These are phyloP conservation scores for Calameuta idolon DNA, from an alignment of 2,888 invertebrate genomes.

Conservation along the genomic window DNA sequence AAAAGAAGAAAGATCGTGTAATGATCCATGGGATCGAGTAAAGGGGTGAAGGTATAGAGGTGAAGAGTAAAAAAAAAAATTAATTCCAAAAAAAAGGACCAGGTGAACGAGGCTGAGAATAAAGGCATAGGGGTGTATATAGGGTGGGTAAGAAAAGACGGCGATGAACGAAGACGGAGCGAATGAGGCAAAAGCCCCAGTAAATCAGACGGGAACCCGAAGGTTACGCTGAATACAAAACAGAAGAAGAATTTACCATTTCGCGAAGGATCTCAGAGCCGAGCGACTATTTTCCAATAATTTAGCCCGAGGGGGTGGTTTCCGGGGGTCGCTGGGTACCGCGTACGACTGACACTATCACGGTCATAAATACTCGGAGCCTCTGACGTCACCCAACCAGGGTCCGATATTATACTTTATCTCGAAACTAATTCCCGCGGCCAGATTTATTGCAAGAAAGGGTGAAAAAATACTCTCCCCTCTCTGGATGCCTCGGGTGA, in stretches of 20 bases:
- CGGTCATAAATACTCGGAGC: conserved; percentile 64
- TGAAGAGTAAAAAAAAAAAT: not conserved
- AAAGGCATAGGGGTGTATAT: too few species aligned
- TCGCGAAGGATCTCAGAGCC: conserved; percentile 25
- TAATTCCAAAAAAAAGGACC: not conserved
- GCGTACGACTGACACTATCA: conserved; percentile 66
- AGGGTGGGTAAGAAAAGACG: not conserved
- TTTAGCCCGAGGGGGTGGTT: conserved; percentile 43
- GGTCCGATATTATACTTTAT: conserved; percentile 68
- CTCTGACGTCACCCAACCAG: conserved; percentile 65
- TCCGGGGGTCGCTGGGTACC: conserved; percentile 31
- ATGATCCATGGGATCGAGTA: too few species aligned
- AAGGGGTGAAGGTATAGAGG: not conserved
- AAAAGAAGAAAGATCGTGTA: too few species aligned
- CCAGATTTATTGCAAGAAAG: conserved; percentile 67
- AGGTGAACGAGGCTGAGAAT: not conserved
- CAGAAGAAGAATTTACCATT: conserved; percentile 48
- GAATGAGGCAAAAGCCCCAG: conserved; percentile 24
- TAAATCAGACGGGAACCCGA: conserved; percentile 51
- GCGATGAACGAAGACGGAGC: conserved; percentile 7
- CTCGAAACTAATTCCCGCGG: conserved; percentile 67
- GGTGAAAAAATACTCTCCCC: conserved; percentile 55
- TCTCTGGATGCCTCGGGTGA: conserved; percentile 12
- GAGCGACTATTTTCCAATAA: conserved; percentile 65
- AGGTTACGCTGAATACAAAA: conserved; percentile 54